Evolutionary conservation across 1,140 invertebrate genomes (phyloP), one percentile per base, ranked within the genome.

Genomic region (Cydia pomonella): DNA sequence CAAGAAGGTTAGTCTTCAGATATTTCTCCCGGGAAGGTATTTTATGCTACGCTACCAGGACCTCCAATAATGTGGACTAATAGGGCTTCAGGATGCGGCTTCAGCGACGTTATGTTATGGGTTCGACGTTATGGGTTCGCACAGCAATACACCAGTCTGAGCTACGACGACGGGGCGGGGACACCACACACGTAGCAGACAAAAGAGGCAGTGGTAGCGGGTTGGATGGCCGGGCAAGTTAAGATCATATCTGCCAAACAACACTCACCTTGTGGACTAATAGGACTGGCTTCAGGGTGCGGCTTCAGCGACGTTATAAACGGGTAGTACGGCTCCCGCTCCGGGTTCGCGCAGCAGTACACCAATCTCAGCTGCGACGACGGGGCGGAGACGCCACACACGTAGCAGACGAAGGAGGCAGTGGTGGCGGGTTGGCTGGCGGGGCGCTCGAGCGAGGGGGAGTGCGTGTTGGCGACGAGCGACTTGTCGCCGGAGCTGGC

Each of bases 151-250:
- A 98, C 93, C 72, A 97, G 92, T 82, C 97, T 93, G 92, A 97
- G 93, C 94, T 95, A 94, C 87, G 95, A 96, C 21, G 96, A 96
- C 75, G 96, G 95, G 87, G 96, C 96, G 87, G 96, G 95, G 77
- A 95, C 94, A 33, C 96, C 96, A 93, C 97, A 98, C 64, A n/a
- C n/a, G n/a, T n/a, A 98, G 93, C 97, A 98, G 33, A 98, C 95
- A 89, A 98, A 98, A 74, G 95, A 96, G 13, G 96, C 95, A 27
- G 90, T 87, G 74, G 81, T 73, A 23, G 77, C 74, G n/a, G 80
- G 72, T 95, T 96, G 73, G 95, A n/a, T n/a, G n/a, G n/a, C n/a
- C n/a, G n/a, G n/a, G n/a, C n/a, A n/a, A n/a, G n/a, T n/a, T n/a
- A n/a, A n/a, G n/a, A n/a, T n/a, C n/a, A n/a, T 33, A 33, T 33